Base-by-base conservation (phyloP, 2,888 invertebrate species). In the Polymixis lichenea region DNA sequence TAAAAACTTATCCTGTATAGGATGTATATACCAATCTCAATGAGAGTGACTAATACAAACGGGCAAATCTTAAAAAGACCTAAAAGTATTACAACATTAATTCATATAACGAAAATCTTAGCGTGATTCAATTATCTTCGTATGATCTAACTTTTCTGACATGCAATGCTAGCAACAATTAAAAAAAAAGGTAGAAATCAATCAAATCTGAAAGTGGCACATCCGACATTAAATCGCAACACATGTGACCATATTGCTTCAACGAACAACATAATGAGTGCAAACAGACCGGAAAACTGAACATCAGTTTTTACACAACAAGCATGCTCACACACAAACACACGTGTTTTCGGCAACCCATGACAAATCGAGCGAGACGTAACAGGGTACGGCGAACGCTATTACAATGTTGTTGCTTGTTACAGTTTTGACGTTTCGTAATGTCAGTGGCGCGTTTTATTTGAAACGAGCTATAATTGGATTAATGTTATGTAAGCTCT, bases 351-450 rank as follows among this genome's bases (percentile, higher is more conserved):
- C 87, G 87, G 84, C 89, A 92, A 87, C 85, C 88, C 87, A 82
- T 82, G 86, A 73, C 91, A 89, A 93, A 92, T 91, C 90, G 84
- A 81, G 84, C 90, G 90, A 86, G 82, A 91, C 91, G 89, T 88
- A 88, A 90, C 89, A 82, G 82, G 86, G 83, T 78, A 77, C 82
- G 74, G 15, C 17, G 46, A 60, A 76, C 69, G 76, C 71, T 80
- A 67, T 82, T 86, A 78, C 71, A 65, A 62, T 22, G 69, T 85
- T 85, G 67, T 87, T 86, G 75, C 74, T 86, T 85, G 78, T 88
- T 87, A 84, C 78, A 87, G 65, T 86, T 81, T 75, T 78, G 75
- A 80, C 68, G 78, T 87, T 82, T 83, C 88, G 83, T 79, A 87
- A 87, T 60, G 71, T 81, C 86, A 79, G 77, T 78, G 76, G 75